Base-by-base conservation (phyloP, 2,888 invertebrate species). In the Pollenia amentaria region DNA sequence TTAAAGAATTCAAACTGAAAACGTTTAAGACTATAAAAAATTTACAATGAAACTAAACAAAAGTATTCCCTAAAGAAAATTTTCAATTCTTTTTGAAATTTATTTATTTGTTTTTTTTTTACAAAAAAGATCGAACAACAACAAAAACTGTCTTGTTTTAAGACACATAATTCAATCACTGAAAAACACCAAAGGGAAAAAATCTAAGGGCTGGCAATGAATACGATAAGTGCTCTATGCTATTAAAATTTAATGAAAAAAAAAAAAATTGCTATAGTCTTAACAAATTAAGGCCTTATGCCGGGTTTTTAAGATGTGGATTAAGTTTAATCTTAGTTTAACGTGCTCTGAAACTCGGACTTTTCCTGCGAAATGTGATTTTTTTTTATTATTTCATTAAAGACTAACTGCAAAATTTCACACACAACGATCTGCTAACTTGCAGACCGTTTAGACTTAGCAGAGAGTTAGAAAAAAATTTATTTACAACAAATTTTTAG, bases 141-240 rank as follows among this genome's bases (percentile, higher is more conserved):
- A 44, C 14, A 38, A 29, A 65, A 60, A 75, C 48, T 82, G 76
- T 76, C 62, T 62, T 38, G 53, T 21, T 6, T 62, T 38, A 44
- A 62, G 53, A 69, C 69, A 69, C 69, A 70, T 69, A 62, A 55
- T 76, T 82, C 76, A 76, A 69, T 69, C 53, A 76, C 29, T 44
- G 7, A 21, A 51, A n/a, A 29, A 18, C 11, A 46, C 53, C 40
- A 48, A 48, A 44, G 42, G 7, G 16, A 70, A 67, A 14, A n/a
- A 62, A 42, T 53, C 6, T 29, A 44, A 29, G 4, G 38, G 12
- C 14, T 38, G 0, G 16, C 2, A 65, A 64, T 42, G 64, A 64
- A 64, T 40, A 4, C 18, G 3, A 57, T 40, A 10, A 10, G 16
- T 16, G 40, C 38, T 10, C 40, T 62, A 62, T 16, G 1, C 10